phyloP scores from a whole-genome alignment of 2,888 invertebrate species.

The Heteromyza rotundicornis region DNA sequence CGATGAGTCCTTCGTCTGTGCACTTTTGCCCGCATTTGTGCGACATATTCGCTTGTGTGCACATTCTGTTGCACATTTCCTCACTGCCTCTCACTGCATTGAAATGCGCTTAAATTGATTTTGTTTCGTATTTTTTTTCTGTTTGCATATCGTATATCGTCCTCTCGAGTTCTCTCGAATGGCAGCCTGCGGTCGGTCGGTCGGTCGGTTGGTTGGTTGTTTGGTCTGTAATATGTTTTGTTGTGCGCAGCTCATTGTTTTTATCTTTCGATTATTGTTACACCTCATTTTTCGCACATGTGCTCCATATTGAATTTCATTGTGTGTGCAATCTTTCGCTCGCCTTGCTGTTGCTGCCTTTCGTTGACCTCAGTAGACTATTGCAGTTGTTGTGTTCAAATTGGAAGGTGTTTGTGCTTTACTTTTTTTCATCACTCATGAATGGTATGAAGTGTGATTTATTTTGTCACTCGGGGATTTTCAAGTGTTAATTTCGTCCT shows the following conservation, averaged over 20 bases:
- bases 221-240: conserved; percentile 5
- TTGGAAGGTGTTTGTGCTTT: background rate
- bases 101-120: background rate
- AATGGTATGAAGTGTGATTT: conserved; percentile 20
- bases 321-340: background rate
- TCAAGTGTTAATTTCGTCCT: conserved; percentile 10
- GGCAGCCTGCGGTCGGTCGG: background rate
- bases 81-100: conserved; percentile 4
- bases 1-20: background rate
- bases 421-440: background rate
- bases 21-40: background rate
- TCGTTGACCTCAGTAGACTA: background rate
- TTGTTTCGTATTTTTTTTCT: background rate
- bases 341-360: background rate
- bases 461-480: conserved; percentile 20
- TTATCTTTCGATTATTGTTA: conserved; percentile 20
- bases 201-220: background rate
- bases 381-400: background rate
- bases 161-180: background rate
- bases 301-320: conserved; percentile 25
- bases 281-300: conserved; percentile 22
- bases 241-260: conserved; percentile 3
- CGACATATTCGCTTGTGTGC: background rate
- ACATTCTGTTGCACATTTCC: conserved; percentile 11
- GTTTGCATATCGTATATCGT: conserved; percentile 9